A percentile compares a stretch with the other conserved stretches of the same genome.
These are phyloP conservation scores for Aphelocoma californica DNA, from an alignment of 2,797 vertebrate species.

Conservation along the genomic window DNA sequence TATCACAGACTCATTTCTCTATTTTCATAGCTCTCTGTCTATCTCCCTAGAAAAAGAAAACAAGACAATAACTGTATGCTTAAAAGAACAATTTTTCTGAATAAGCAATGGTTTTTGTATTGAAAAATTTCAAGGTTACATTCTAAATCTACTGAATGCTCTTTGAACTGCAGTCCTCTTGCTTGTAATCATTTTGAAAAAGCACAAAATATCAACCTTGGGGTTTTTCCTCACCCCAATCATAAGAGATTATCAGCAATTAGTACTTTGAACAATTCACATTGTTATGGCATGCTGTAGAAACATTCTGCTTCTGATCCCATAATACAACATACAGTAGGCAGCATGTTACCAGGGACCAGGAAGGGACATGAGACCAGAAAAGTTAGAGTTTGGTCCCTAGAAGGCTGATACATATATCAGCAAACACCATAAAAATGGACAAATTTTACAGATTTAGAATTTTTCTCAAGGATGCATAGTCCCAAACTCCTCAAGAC, in stretches of 20 bases:
- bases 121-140: not conserved
- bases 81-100: not conserved
- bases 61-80: not conserved
- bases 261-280: not conserved
- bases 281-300: not conserved
- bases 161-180: not conserved
- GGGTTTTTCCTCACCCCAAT: not conserved
- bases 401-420: not conserved
- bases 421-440: not conserved
- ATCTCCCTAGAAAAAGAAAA: not conserved
- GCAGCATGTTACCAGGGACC: not conserved
- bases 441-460: not conserved
- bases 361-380: not conserved
- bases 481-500: not conserved
- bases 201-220: not conserved
- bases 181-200: not conserved
- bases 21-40: not conserved
- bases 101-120: not conserved
- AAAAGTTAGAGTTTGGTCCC: not conserved
- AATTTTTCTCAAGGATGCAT: not conserved
- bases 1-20: not conserved
- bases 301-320: not conserved
- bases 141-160: not conserved
- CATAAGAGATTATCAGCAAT: not conserved
- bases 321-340: not conserved